Conservation (phyloP, 2,113 vertebrate species). For the Plecotus auritus region DNA sequence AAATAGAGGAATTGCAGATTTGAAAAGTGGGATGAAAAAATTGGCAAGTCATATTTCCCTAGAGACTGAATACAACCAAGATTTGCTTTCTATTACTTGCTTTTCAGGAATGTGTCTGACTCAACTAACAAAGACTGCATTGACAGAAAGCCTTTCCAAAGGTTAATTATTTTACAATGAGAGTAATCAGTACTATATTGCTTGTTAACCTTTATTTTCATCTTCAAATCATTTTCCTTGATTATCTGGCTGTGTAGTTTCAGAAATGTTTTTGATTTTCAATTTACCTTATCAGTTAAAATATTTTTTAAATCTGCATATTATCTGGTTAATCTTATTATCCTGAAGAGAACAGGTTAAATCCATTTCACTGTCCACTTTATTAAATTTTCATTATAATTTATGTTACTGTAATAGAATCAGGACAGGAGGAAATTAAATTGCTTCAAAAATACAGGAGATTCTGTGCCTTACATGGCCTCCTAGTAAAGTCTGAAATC, state of each 20-base stretch:
- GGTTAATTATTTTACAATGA: slow-evolving; percentile 80
- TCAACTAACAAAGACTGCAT: slow-evolving; percentile 65
- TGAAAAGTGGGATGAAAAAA: neutral
- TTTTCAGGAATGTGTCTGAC: slow-evolving; percentile 63
- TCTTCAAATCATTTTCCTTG: slow-evolving; percentile 72
- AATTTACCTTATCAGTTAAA: slow-evolving; percentile 78
- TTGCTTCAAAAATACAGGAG: slow-evolving; percentile 77
- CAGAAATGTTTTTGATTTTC: slow-evolving; percentile 73
- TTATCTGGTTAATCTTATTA: slow-evolving; percentile 83
- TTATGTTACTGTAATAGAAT: slow-evolving; percentile 83
- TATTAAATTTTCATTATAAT: slow-evolving; percentile 83
- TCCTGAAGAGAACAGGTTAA: slow-evolving; percentile 80
- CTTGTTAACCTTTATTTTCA: slow-evolving; percentile 77
- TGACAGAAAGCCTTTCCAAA: slow-evolving; percentile 78
- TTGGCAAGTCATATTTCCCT: neutral
- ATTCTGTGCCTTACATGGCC: slow-evolving; percentile 67
- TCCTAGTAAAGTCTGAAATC: slow-evolving; percentile 72
- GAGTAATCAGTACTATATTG: slow-evolving; percentile 74
- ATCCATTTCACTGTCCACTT: slow-evolving; percentile 81
- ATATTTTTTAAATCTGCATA: slow-evolving; percentile 75
- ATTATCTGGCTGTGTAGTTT: slow-evolving; percentile 61
- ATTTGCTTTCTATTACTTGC: slow-evolving; percentile 13
- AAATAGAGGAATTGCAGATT: neutral
- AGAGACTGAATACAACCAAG: neutral
- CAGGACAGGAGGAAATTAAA: slow-evolving; percentile 81